phyloP scores from a whole-genome alignment of 2,113 vertebrate species.

The Philantomba maxwellii region DNA sequence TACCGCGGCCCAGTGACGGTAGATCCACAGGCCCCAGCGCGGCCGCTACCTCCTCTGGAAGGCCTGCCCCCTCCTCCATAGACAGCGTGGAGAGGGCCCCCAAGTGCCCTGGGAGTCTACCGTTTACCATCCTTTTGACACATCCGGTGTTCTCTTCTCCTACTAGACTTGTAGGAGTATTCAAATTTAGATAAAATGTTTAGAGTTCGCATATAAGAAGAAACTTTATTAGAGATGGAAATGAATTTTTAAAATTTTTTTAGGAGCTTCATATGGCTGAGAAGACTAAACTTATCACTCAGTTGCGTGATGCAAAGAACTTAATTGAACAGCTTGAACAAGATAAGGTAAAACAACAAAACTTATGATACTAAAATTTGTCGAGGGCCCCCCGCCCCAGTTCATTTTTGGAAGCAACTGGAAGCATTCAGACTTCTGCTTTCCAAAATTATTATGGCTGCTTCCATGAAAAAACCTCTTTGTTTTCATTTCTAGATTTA shows the following conservation, averaged over 20 bases:
- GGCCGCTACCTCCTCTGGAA: background rate
- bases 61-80: background rate
- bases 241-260: constrained; percentile 67
- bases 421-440: constrained; percentile 1
- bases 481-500: constrained; percentile 31
- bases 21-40: background rate
- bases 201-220: constrained; percentile 40
- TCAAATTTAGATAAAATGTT: constrained; percentile 35
- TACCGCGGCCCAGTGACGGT: background rate
- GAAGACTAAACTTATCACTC: constrained; percentile 96
- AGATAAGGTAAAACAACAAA: constrained; percentile 90
- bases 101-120: background rate
- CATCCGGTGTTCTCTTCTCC: background rate
- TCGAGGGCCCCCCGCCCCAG: background rate
- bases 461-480: constrained; percentile 43
- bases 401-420: background rate
- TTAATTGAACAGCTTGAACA: constrained; percentile 97
- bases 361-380: constrained; percentile 23
- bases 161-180: background rate
- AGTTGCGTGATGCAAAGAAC: constrained; percentile 95
- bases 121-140: background rate
- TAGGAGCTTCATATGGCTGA: constrained; percentile 95
- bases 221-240: constrained; percentile 53
- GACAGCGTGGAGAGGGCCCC: background rate
- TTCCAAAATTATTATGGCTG: constrained; percentile 37